Conservation (phyloP, 2,113 vertebrate species). For the Pygoscelis antarcticus region DNA sequence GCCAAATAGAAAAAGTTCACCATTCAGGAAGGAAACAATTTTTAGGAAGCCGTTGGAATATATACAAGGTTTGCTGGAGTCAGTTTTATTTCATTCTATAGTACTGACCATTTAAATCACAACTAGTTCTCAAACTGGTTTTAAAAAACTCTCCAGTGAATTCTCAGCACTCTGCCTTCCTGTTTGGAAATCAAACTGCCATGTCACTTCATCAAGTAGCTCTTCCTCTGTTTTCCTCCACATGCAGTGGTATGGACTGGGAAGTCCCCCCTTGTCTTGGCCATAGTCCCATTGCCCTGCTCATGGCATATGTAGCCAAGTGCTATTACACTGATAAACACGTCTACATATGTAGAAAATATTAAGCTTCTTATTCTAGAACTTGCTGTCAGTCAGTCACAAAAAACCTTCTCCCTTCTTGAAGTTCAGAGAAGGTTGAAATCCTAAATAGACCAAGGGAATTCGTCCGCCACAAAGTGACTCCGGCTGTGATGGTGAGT, state of each 20-base stretch:
- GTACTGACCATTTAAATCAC: not conserved
- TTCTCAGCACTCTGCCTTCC: not conserved
- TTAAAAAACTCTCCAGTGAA: not conserved
- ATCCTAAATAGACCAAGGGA: not conserved
- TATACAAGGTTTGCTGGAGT: rapidly evolving
- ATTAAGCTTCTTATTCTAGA: not conserved
- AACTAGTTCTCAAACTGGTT: not conserved
- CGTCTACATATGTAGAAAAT: not conserved
- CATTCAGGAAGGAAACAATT: not conserved
- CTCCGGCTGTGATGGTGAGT: rapidly evolving
- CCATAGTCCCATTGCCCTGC: rapidly evolving
- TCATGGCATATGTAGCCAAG: not conserved
- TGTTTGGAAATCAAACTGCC: not conserved
- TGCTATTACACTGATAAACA: not conserved
- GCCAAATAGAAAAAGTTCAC: not conserved
- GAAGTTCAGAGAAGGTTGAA: not conserved
- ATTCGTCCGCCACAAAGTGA: not conserved
- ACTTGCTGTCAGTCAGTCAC: not conserved
- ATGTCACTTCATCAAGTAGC: not conserved
- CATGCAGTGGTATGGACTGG: not conserved
- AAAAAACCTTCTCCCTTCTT: not conserved
- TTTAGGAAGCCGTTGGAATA: not conserved
- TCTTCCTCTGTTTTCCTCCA: not conserved
- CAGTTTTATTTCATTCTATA: not conserved
- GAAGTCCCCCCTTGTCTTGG: not conserved